A percentile compares a stretch with the other conserved stretches of the same genome.
These are phyloP conservation scores for Tipula confusa DNA, from an alignment of 2,888 invertebrate genomes.

Conservation along the genomic window DNA sequence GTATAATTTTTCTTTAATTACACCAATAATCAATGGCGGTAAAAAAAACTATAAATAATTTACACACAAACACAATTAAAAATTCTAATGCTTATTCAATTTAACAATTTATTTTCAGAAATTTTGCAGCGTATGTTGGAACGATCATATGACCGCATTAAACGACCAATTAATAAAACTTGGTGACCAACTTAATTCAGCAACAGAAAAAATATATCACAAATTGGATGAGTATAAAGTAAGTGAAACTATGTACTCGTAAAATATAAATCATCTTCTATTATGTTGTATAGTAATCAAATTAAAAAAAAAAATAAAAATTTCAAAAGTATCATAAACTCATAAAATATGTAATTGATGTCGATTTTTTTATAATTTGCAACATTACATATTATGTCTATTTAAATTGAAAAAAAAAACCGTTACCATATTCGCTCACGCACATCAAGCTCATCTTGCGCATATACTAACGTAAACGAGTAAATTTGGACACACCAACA, in stretches of 20 bases:
- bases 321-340: background rate
- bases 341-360: background rate
- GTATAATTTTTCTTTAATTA: too few species aligned
- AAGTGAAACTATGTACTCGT: slow-evolving; percentile 35
- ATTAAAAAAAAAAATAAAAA: background rate
- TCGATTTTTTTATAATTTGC: background rate
- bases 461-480: too few species aligned
- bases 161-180: slow-evolving; percentile 56
- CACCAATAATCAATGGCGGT: too few species aligned
- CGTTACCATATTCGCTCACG: background rate
- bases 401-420: background rate
- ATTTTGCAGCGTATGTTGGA: slow-evolving; percentile 60
- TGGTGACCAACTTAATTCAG: slow-evolving; percentile 55
- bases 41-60: background rate
- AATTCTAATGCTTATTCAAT: too few species aligned
- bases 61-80: too few species aligned
- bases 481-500: too few species aligned
- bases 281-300: background rate
- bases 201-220: slow-evolving; percentile 53
- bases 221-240: slow-evolving; percentile 57
- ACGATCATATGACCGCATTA: slow-evolving; percentile 57
- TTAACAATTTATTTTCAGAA: slow-evolving; percentile 49
- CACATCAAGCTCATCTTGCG: background rate
- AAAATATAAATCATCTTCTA: background rate
- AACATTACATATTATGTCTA: background rate